Evolutionary conservation across 2,797 vertebrate species (phyloP), one percentile per base, ranked within the genome.

Genomic region (Anabacerthia variegaticeps): DNA sequence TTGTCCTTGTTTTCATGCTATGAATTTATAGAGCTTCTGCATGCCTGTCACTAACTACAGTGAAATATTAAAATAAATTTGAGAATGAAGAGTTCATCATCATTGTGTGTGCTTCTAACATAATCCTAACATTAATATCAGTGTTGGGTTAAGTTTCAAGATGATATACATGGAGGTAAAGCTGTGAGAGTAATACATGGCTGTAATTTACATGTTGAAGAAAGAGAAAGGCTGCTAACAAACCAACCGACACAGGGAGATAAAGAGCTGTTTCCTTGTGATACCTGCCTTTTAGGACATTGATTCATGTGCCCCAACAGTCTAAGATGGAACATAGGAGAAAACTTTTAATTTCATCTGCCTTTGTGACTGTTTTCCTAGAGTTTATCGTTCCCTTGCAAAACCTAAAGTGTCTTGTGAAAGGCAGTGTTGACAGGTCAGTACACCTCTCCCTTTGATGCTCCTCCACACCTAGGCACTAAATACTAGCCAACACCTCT

Each of bases 21-120:
- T 5, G 85, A 61, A 44, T 86, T 95, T 88, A 77, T 55, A 74
- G 59, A 79, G 34, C 30, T 80, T 51, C 56, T 93, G 15, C 74
- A 89, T 92, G 75, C 62, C 48, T 85, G 46, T 56, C 86, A 89
- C 74, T 82, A 93, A 32, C 49, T 68, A 51, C 24, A 51, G 75
- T 63, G 66, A 92, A 92, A 92, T 73, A 88, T 68, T 96, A 76
- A 92, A 95, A 59, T 84, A 95, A 86, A 96, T 94, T 95, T 93
- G 82, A 65, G 89, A 92, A 96, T 85, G 41, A 94, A 80, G 66
- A 74, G 74, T 88, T 95, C 78, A 63, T 79, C 93, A 96, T 86
- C 8, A 23, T 73, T 82, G 83, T 0, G 2, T 78, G 68, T 77
- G 8, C 37, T 94, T 76, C 66, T 79, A 91, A 78, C 27, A 36